A percentile compares a stretch with the other conserved stretches of the same genome.
Evolutionary conservation across 2,888 invertebrate species (phyloP).

Genomic region (Harpalus rufipes): DNA sequence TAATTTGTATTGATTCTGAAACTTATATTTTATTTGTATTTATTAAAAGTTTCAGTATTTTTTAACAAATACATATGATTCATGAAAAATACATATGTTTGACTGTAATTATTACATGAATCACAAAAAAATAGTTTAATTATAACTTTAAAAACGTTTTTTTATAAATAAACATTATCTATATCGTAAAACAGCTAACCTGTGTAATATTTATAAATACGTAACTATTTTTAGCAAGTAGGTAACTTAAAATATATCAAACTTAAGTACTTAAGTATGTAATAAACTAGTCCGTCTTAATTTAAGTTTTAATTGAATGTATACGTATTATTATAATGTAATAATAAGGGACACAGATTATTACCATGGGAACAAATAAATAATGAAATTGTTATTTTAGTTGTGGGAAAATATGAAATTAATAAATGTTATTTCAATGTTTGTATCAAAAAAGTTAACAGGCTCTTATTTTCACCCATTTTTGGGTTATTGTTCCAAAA

Average conservation of each 20-base stretch:
- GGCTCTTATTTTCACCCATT: no score
- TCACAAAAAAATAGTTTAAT: no score
- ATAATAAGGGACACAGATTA: conserved; percentile 18
- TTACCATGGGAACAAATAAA: conserved; percentile 25
- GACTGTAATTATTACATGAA: no score
- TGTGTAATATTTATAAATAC: conserved; percentile 50
- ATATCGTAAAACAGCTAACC: not conserved
- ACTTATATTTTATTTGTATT: no score
- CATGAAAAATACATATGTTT: no score
- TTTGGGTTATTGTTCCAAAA: no score
- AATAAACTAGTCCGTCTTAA: not conserved
- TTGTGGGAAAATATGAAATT: not conserved
- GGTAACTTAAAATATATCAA: conserved; percentile 6
- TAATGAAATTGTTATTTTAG: not conserved
- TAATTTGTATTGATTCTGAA: conserved; percentile 15
- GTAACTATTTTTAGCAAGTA: conserved; percentile 10
- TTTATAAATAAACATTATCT: conserved; percentile 7
- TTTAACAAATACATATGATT: no score
- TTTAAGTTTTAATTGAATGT: conserved; percentile 33
- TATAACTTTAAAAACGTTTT: not conserved
- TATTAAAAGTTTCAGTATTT: no score
- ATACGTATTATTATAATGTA: not conserved
- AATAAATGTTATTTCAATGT: no score
- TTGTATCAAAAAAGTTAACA: no score
- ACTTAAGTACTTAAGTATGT: conserved; percentile 8